Evolutionary conservation across 2,113 vertebrate species (phyloP).

Genomic region (Laticauda colubrina): DNA sequence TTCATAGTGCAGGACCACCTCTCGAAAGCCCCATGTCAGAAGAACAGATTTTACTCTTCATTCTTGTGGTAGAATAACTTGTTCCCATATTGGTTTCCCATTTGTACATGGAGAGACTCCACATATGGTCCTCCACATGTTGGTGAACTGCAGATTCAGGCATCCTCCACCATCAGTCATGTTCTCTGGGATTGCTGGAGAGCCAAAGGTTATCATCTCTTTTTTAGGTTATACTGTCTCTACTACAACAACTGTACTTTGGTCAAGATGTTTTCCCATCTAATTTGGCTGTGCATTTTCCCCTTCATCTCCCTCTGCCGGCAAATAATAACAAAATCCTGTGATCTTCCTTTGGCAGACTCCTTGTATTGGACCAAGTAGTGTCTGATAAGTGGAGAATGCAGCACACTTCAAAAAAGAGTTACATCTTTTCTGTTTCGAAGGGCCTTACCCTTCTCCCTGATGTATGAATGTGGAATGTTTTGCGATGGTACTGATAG

Average conservation of each 20-base stretch:
- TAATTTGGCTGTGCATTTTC: neutral
- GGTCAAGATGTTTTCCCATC: neutral
- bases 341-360: constrained; percentile 41
- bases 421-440: neutral
- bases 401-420: constrained; percentile 53
- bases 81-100: neutral
- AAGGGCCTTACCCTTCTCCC: constrained; percentile 35
- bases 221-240: rapidly evolving
- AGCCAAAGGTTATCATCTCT: neutral
- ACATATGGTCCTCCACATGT: neutral
- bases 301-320: neutral
- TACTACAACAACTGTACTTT: neutral
- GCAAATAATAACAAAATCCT: neutral
- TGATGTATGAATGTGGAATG: neutral
- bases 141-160: neutral
- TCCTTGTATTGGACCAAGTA: constrained; percentile 42
- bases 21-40: neutral
- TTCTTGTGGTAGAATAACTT: neutral
- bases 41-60: neutral
- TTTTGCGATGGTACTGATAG: neutral
- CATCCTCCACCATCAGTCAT: neutral
- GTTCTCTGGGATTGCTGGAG: neutral
- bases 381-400: constrained; percentile 37
- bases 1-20: neutral
- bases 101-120: neutral